phyloP scores from a whole-genome alignment of 2,797 vertebrate genomes.

The Mionectes olivaceus region DNA sequence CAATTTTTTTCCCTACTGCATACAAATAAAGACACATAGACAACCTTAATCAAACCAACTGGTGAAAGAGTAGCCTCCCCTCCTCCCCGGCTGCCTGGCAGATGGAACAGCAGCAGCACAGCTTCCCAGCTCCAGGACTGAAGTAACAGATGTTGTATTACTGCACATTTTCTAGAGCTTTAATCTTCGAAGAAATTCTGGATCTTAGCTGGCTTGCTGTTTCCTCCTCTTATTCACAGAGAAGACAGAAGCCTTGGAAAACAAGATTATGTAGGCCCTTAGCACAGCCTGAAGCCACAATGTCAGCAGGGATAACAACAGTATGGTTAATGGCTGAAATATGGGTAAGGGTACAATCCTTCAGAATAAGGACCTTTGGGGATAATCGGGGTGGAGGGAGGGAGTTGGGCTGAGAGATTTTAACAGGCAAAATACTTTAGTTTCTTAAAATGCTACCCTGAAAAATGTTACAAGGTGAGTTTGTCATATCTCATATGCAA shows the following conservation, averaged over 20 bases:
- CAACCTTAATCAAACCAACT: background rate
- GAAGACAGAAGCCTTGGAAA: background rate
- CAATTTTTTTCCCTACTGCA: background rate
- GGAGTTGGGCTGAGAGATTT: background rate
- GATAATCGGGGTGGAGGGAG: background rate
- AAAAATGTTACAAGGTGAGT: background rate
- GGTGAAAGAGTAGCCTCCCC: background rate
- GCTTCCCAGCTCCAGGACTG: background rate
- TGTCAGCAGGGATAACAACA: background rate
- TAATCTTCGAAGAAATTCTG: conserved; percentile 13
- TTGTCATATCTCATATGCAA: background rate
- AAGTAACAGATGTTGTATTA: conserved; percentile 35
- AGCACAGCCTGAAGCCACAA: background rate
- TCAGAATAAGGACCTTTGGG: background rate
- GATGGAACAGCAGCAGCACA: conserved; percentile 35
- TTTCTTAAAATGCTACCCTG: background rate
- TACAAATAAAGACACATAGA: background rate
- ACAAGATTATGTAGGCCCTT: background rate
- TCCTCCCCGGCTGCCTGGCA: background rate
- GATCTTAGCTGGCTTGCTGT: background rate
- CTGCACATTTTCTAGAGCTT: background rate
- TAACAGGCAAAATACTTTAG: background rate
- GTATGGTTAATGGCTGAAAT: background rate
- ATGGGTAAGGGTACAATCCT: background rate
- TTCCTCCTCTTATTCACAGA: background rate